Evolutionary conservation across 2,888 invertebrate genomes (phyloP), one percentile per base, ranked within the genome.

Genomic region (Kryphioiulus occultus): DNA sequence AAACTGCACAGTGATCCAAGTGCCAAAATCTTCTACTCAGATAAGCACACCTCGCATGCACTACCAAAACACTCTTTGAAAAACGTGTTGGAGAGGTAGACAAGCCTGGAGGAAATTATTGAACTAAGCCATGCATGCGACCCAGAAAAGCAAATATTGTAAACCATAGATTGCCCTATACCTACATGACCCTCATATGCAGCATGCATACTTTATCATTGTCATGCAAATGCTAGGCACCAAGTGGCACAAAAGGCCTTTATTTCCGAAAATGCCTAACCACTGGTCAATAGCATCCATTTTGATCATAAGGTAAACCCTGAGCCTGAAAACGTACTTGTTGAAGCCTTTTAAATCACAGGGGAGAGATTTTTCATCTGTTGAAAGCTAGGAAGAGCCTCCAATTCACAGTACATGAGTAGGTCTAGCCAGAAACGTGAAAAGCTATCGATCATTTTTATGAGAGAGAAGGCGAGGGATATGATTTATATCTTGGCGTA

Each of bases 141-240:
- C 78, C 78, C 78, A 78, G 78, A 78, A 78, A 78, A 78, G 78
- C 78, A 78, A 78, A 78, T 78, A 78, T 78, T 78, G 30, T 78
- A 17, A 78, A 78, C 30, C 78, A 78, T 30, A 78, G 78, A 78
- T 78, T 30, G 30, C 30, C 26, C 15, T 32, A 12, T n/a, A n/a
- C 30, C 30, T 32, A 12, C 78, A 30, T 68, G 68, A 9, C 78
- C 30, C 30, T 2, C 30, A 30, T 78, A 78, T 78, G 30, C 78
- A 26, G 26, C 78, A 17, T 17, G 78, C 30, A 30, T 17, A 32
- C 30, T 78, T 78, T 78, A 78, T 78, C 30, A 78, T 78, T 78
- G 78, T 78, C 30, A 78, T 68, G 68, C 22, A 68, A 68, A 68
- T 68, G 26, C 22, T 12, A 26, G 12, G 68, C 68, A 10, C 22